Evolutionary conservation across 2,113 vertebrate genomes (phyloP).

Genomic region (Merops nubicus): DNA sequence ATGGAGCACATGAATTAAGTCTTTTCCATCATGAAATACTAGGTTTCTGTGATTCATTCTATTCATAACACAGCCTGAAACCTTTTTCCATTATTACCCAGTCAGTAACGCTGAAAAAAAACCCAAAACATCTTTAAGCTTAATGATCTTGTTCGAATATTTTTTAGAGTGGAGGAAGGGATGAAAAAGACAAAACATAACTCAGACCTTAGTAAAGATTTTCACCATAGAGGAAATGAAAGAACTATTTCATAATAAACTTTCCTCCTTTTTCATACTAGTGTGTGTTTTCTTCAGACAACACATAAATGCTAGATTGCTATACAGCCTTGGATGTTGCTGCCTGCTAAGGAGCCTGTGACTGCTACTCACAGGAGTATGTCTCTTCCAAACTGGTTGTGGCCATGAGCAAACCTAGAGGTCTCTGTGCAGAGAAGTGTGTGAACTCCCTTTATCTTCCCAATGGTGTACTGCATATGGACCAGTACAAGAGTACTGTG

Average conservation of each 20-base stretch:
- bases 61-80: constrained; percentile 24
- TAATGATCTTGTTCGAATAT: constrained; percentile 20
- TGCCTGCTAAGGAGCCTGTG: background rate
- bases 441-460: background rate
- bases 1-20: background rate
- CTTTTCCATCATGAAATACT: constrained; percentile 16
- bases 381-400: background rate
- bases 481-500: background rate
- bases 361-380: background rate
- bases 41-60: background rate
- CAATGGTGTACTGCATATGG: background rate
- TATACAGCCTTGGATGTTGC: rapidly evolving
- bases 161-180: background rate
- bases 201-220: background rate
- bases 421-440: background rate
- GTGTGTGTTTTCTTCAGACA: background rate
- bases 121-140: background rate
- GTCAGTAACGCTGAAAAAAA: background rate
- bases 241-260: background rate
- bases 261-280: background rate
- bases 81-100: constrained; percentile 22
- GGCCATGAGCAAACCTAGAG: background rate
- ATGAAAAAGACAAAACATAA: background rate
- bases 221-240: background rate
- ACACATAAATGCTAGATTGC: background rate